Evolutionary conservation across 1,140 invertebrate genomes (phyloP).

Genomic region (Tenebrio molitor): DNA sequence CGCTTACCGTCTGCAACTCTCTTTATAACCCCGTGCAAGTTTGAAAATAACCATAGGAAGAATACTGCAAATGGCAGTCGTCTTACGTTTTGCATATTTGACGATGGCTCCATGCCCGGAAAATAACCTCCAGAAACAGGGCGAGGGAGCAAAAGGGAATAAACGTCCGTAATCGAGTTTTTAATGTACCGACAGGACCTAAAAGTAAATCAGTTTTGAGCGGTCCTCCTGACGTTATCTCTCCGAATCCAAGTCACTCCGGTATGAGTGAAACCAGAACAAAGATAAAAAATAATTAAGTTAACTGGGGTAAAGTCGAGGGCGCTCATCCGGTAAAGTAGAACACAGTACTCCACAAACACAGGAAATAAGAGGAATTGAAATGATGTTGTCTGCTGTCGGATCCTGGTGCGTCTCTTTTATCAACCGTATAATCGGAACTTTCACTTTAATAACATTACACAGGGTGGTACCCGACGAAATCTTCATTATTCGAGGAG

Average conservation of each 20-base stretch:
- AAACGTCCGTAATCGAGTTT: neutral
- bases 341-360: constrained; percentile 13
- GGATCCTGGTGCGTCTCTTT: neutral
- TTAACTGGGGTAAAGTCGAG: constrained; percentile 24
- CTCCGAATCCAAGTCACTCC: neutral
- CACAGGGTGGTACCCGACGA: neutral
- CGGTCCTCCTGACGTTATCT: neutral
- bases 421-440: neutral
- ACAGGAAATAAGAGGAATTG: neutral
- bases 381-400: neutral
- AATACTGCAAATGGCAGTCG: too few relatives aligned
- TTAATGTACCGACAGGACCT: constrained; percentile 1
- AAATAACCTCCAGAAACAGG: neutral
- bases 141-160: constrained; percentile 4
- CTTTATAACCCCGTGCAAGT: too few relatives aligned
- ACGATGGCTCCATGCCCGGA: neutral
- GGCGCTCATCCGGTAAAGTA: constrained; percentile 17
- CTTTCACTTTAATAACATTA: constrained; percentile 24
- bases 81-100: too few relatives aligned
- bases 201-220: neutral
- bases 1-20: too few relatives aligned
- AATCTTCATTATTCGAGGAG: constrained; percentile 13
- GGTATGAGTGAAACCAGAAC: constrained; percentile 13
- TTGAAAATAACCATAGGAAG: too few relatives aligned
- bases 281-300: constrained; percentile 32